phyloP scores from a whole-genome alignment of 2,888 invertebrate species.

The Icerya purchasi region DNA sequence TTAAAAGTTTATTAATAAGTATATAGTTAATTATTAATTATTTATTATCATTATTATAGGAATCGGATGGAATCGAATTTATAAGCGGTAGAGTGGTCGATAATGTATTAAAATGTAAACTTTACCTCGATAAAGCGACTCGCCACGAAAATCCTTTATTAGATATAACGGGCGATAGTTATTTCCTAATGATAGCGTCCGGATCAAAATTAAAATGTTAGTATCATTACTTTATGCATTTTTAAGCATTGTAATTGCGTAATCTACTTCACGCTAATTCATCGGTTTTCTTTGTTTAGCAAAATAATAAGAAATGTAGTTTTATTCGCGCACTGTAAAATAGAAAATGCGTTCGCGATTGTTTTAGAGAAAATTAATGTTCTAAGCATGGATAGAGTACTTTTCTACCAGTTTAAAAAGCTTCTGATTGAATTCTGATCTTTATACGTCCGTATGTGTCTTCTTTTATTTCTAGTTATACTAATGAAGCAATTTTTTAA shows the following conservation, averaged over 20 bases:
- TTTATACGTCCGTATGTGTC: too few species aligned
- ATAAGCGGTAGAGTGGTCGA: slow-evolving; percentile 39
- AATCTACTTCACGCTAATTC: neutral
- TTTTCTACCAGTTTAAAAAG: too few species aligned
- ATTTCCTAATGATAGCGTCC: slow-evolving; percentile 48
- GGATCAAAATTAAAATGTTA: slow-evolving; percentile 27
- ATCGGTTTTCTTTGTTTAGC: neutral
- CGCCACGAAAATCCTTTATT: too few species aligned
- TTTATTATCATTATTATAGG: too few species aligned
- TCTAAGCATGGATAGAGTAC: too few species aligned
- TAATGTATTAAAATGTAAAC: slow-evolving; percentile 52
- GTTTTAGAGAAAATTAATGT: too few species aligned
- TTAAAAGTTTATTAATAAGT: neutral
- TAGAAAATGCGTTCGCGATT: too few species aligned
- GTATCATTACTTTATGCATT: neutral
- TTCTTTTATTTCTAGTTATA: too few species aligned
- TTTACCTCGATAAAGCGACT: slow-evolving; percentile 41
- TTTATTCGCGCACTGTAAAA: too few species aligned
- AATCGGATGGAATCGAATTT: slow-evolving; percentile 42
- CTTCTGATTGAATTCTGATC: too few species aligned
- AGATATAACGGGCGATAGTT: slow-evolving; percentile 38
- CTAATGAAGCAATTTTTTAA: too few species aligned
- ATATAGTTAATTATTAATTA: neutral
- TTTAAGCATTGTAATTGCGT: neutral
- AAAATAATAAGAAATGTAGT: neutral